A percentile compares a stretch with the other conserved stretches of the same genome.
phyloP scores from a whole-genome alignment of 2,113 vertebrate species.

The Arvicanthis niloticus region DNA sequence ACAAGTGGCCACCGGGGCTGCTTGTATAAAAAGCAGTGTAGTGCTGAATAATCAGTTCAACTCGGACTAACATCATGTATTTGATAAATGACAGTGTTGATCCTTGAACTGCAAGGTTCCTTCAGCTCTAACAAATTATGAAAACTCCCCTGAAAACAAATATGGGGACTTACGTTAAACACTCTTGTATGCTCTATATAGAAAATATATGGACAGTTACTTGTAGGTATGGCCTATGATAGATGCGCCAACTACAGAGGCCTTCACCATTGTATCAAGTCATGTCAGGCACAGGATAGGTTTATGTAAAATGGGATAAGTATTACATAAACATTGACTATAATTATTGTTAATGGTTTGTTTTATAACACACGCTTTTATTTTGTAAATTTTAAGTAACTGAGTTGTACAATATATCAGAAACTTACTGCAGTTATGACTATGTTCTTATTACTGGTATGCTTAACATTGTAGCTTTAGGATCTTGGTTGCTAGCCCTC shows the following conservation, averaged over 20 bases:
- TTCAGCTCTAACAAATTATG: not conserved
- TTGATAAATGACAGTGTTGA: slow-evolving; percentile 29
- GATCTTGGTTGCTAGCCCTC: slow-evolving; percentile 47
- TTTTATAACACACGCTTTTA: not conserved
- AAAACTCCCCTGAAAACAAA: not conserved
- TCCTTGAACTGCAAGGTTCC: not conserved
- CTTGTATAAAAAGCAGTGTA: not conserved
- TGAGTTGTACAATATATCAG: not conserved
- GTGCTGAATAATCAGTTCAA: slow-evolving; percentile 16
- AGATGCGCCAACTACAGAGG: not conserved
- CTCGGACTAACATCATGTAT: not conserved
- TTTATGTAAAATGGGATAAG: not conserved
- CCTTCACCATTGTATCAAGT: slow-evolving; percentile 36
- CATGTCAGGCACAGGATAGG: not conserved
- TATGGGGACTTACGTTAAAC: not conserved
- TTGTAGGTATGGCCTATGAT: not conserved
- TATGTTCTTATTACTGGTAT: not conserved
- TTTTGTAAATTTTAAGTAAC: not conserved
- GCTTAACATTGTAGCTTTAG: not conserved
- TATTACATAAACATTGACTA: slow-evolving; percentile 36
- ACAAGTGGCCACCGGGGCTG: not conserved
- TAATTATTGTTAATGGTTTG: slow-evolving; percentile 38
- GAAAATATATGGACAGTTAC: slow-evolving; percentile 36
- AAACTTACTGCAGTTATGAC: not conserved
- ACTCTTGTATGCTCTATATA: not conserved